Conservation (phyloP, 2,888 invertebrate species). For the Sinotaia quadrata region DNA sequence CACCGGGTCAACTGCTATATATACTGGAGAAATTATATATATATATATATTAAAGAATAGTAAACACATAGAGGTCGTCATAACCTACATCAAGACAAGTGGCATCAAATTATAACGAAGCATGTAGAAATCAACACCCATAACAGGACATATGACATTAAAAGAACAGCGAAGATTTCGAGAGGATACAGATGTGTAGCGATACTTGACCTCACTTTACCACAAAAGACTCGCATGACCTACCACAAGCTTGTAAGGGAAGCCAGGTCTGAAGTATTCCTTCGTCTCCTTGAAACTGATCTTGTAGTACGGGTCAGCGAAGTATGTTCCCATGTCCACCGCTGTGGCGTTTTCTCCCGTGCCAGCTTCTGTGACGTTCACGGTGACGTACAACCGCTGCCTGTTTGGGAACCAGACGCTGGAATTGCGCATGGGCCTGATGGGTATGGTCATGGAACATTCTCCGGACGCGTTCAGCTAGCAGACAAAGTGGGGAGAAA, state of each 20-base stretch:
- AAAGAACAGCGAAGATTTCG: too few species aligned
- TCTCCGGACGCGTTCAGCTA: not conserved
- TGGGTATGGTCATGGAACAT: not conserved
- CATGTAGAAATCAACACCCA: too few species aligned
- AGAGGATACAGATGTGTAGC: too few species aligned
- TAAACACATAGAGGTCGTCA: too few species aligned
- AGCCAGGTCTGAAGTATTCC: constrained; percentile 31
- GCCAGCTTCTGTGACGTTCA: constrained; percentile 34
- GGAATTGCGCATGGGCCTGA: constrained; percentile 5
- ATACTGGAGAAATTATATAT: too few species aligned
- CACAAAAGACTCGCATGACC: not conserved
- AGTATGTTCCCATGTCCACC: constrained; percentile 28
- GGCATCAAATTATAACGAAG: too few species aligned
- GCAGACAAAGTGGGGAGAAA: too few species aligned
- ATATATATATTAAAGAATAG: too few species aligned
- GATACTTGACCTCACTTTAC: too few species aligned
- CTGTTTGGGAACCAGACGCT: constrained; percentile 18
- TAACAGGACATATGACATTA: too few species aligned
- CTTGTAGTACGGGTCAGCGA: constrained; percentile 32
- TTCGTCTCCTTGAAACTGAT: constrained; percentile 27
- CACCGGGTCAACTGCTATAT: too few species aligned
- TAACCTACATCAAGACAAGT: too few species aligned
- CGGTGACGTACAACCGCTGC: constrained; percentile 25
- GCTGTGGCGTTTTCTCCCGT: constrained; percentile 22
- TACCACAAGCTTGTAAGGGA: constrained; percentile 35